Evolutionary conservation across 2,888 invertebrate genomes (phyloP), one percentile per base, ranked within the genome.

Genomic region (Timandra comae): DNA sequence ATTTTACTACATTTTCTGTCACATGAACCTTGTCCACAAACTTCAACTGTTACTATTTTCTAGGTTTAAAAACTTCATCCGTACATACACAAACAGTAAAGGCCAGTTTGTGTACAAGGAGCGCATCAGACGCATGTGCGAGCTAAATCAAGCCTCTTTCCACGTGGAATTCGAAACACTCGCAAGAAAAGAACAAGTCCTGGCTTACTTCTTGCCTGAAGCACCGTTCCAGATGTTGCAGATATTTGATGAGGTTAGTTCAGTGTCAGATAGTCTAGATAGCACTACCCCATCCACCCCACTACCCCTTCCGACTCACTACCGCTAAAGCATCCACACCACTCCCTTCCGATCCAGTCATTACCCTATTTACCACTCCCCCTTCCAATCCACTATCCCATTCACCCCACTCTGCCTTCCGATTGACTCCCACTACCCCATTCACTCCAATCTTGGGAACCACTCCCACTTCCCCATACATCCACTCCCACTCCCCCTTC

Each of bases 191-290:
- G 97, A 98, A 64, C 96, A 97, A 68, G 96, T 96, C 0, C 82
- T 99, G 27, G 98, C 98, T 0, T 99, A 96, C 74, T 99, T 99
- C 72, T 69, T 99, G 29, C 99, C 99, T 0, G 99, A 99, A 74
- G 99, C 99, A 0, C 99, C 99, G 0, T 90, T 93, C 46, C 97
- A 98, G 82, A 96, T 99, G 94, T 79, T 99, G n/a, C 92, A 94
- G 67, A 96, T 98, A 46, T 97, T 99, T 69, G 96, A 98, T 73
- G 93, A 95, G 78, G 96, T 63, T 2, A 8, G 33, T 9, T n/a
- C 6, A 20, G 20, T 12, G 2, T n/a, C 3, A 29, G 7, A 8
- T 2, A 8, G n/a, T n/a, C n/a, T n/a, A n/a, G n/a, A n/a, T n/a
- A n/a, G n/a, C n/a, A n/a, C n/a, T n/a, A n/a, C n/a, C n/a, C n/a